Evolutionary conservation across 2,113 vertebrate species (phyloP).

Genomic region (Paramormyrops kingsleyae): DNA sequence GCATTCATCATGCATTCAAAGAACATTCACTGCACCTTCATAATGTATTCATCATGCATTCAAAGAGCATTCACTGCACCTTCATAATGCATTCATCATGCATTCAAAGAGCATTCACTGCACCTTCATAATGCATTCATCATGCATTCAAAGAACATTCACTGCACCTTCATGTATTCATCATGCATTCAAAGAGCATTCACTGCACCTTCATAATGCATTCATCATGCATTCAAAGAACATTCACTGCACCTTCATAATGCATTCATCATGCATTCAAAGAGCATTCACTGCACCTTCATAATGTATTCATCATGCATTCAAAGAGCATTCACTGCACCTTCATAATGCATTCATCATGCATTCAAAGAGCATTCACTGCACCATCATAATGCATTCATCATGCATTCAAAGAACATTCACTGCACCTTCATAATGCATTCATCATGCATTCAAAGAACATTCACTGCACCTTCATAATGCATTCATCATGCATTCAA

Average conservation of each 20-base stretch:
- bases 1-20: too few species aligned
- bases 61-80: not conserved
- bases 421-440: not conserved
- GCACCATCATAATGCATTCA: not conserved
- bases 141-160: not conserved
- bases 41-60: not conserved
- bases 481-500: not conserved
- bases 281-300: not conserved
- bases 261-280: not conserved
- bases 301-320: not conserved
- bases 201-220: not conserved
- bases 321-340: too few species aligned
- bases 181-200: not conserved
- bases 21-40: too few species aligned
- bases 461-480: not conserved
- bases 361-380: not conserved
- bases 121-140: not conserved
- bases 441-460: not conserved
- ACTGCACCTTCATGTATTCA: not conserved
- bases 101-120: too few species aligned
- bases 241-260: not conserved
- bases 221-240: too few species aligned
- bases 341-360: not conserved
- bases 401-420: too few species aligned
- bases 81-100: not conserved